Evolutionary conservation across 2,888 invertebrate species (phyloP), one percentile per base, ranked within the genome.

Genomic region (Drosophila gaucha): DNA sequence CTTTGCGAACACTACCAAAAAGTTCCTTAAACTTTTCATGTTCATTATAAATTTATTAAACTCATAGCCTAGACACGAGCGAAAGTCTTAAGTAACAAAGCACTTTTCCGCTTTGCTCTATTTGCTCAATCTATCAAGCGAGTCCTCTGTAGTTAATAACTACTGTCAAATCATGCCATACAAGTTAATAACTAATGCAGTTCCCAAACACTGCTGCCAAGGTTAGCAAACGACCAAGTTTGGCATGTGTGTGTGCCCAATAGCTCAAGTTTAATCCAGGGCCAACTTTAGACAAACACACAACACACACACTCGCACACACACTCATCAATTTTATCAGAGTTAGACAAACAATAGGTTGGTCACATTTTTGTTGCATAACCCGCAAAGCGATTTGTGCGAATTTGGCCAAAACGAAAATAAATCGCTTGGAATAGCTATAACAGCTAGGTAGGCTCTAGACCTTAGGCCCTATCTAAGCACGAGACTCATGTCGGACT

Each of bases 331-430:
- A 58, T 72, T 74, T 79, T 79, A 78, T 79, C 79, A 51, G 62
- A 49, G 38, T 33, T 57, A 8, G 33, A 44, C 44, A 64, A 74
- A 80, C 66, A 77, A 55, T 36, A 31, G 12, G 36, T 36, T 52
- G 76, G 85, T 80, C 80, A 76, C 70, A 86, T 86, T 86, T 41
- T 52, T 73, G 74, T 83, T 83, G 62, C 68, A 84, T 83, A 83
- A 82, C 52, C 69, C 26, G 35, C 30, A 3, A 24, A 35, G 24
- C 39, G 54, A 67, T 20, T 49, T 16, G 63, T n/a, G 30, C 46
- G 55, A 65, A 43, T 56, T 63, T 69, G 28, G 51, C 31, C 64
- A 47, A 76, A 70, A 68, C 52, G 54, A 72, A 74, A 68, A 65
- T 36, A 57, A 62, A 57, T 55, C 47, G 56, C 41, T 30, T 26